These are phyloP conservation scores for Vanessa tameamea DNA, from an alignment of 1,140 invertebrate species.

Conservation along the genomic window DNA sequence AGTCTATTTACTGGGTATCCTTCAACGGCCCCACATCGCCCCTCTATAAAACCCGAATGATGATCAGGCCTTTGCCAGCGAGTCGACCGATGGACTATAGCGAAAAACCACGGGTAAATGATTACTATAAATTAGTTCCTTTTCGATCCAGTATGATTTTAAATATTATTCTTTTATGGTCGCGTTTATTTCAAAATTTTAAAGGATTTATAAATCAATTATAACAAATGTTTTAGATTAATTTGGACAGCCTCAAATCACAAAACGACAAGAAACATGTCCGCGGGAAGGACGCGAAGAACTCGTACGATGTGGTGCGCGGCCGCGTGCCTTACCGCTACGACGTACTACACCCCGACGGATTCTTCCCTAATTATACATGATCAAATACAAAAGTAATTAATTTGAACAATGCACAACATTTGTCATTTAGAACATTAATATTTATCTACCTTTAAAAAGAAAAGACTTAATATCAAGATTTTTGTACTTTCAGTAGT, in stretches of 20 bases:
- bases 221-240: constrained; percentile 42
- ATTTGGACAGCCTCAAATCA: constrained; percentile 46
- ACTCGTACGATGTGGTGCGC: constrained; percentile 38
- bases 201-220: neutral
- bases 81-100: constrained; percentile 58
- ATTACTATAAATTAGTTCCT: too few relatives aligned
- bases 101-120: constrained; percentile 46
- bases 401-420: constrained; percentile 14
- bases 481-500: too few relatives aligned
- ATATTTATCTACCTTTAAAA: too few relatives aligned
- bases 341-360: constrained; percentile 46
- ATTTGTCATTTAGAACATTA: neutral
- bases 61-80: constrained; percentile 80
- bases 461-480: too few relatives aligned
- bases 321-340: constrained; percentile 49
- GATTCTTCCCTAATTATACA: constrained; percentile 60
- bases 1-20: constrained; percentile 83
- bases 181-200: neutral
- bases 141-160: too few relatives aligned
- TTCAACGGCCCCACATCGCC: constrained; percentile 82
- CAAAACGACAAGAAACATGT: constrained; percentile 38
- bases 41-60: constrained; percentile 80
- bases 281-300: constrained; percentile 42
- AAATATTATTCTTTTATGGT: neutral
- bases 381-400: constrained; percentile 26